Evolutionary conservation across 2,888 invertebrate genomes (phyloP), one percentile per base, ranked within the genome.

Genomic region (Andrena hattorfiana): DNA sequence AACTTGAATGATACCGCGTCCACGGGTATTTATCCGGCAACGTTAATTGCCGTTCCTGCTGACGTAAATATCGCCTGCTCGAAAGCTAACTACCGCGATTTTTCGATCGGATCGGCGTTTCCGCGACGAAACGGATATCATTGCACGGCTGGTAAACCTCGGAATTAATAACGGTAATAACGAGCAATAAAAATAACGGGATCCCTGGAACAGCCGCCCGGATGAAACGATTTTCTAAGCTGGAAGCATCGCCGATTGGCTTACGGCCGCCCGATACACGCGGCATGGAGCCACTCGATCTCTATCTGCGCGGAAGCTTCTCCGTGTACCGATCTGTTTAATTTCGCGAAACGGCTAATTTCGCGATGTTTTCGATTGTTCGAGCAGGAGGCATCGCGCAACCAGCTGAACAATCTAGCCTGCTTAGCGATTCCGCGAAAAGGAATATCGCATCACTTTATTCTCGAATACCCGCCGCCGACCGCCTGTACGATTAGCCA

Each of bases 21-120:
- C 81, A 0, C 54, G 20, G 49, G 20, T 20, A 30, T 63, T 71
- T 68, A 54, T 75, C 23, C 7, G 42, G 13, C 30, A 68, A 56
- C 20, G 63, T 71, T 72, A 68, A 83, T 83, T 76, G 51, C 8
- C 16, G 30, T 70, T 42, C 70, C 16, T 35, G 30, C 56, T 23
- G 49, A 63, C 63, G 26, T 48, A 54, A 70, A 71, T 63, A 28
- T 54, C 30, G 32, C 30, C 54, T 30, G 48, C 30, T 51, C 48
- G 30, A 26, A 35, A 51, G 51, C 16, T 42, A 59, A 67, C 74
- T 42, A 68, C 20, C 20, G 20, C 8, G 35, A 54, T 51, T 63
- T 26, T 26, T 56, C 62, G 42, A 56, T 42, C 23, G 30, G 56
- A 80, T 69, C 35, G 59, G n/a, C 26, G 70, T 42, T 71, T 54